These are phyloP conservation scores for Pyrgilauda ruficollis DNA, from an alignment of 2,113 vertebrate genomes.

Conservation along the genomic window DNA sequence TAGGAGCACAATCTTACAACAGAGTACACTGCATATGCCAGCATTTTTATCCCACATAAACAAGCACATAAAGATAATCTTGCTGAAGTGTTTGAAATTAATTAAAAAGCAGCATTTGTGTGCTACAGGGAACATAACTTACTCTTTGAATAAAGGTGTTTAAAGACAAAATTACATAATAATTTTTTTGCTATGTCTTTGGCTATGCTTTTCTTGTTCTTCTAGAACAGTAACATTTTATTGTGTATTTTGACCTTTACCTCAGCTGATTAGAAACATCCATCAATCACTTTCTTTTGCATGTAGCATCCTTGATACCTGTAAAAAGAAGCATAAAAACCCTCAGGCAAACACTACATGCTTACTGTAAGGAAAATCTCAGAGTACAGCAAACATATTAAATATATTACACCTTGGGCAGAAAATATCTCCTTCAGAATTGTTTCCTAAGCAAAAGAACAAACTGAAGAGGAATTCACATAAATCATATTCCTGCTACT, in stretches of 20 bases:
- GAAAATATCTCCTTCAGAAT: background rate
- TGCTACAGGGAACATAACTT: background rate
- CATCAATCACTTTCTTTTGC: background rate
- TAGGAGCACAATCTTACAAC: background rate
- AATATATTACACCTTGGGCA: background rate
- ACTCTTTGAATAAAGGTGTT: background rate
- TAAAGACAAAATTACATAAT: background rate
- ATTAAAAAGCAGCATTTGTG: background rate
- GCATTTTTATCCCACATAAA: background rate
- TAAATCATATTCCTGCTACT: background rate
- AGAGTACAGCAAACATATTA: background rate
- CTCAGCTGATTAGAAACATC: background rate
- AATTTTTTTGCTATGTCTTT: background rate
- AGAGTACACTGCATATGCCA: background rate
- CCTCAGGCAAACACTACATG: background rate
- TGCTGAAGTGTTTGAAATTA: background rate
- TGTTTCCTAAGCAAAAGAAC: background rate
- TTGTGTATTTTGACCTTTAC: background rate
- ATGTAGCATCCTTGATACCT: background rate
- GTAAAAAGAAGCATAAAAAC: background rate
- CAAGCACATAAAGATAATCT: background rate
- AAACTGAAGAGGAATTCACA: background rate
- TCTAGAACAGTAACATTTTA: background rate
- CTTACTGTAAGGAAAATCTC: background rate
- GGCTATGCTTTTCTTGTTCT: background rate